Conservation (phyloP, 2,797 vertebrate genomes). For the Anabas testudineus region DNA sequence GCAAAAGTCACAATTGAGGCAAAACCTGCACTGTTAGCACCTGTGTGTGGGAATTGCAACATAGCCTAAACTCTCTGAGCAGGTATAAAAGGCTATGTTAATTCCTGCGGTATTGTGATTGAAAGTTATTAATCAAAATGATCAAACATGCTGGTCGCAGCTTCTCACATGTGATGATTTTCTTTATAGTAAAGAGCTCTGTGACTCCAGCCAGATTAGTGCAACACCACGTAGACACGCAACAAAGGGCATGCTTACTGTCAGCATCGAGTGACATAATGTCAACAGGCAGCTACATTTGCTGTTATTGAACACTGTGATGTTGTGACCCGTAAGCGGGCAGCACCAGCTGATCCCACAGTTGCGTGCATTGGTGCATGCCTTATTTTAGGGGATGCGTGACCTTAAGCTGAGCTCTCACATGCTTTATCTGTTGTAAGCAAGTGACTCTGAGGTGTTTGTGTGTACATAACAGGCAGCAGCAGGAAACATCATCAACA, state of each 20-base stretch:
- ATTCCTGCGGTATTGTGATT: too few species aligned
- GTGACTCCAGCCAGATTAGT: neutral
- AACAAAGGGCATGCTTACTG: slow-evolving; percentile 36
- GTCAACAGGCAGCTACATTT: slow-evolving; percentile 26
- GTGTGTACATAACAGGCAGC: slow-evolving; percentile 85
- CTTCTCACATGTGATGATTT: too few species aligned
- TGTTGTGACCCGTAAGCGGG: slow-evolving; percentile 27
- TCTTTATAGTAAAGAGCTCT: too few species aligned
- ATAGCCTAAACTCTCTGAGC: too few species aligned
- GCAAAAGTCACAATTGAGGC: too few species aligned
- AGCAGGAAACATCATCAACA: slow-evolving; percentile 98
- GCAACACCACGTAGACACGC: neutral
- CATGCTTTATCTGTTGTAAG: slow-evolving; percentile 1
- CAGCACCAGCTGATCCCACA: slow-evolving; percentile 49
- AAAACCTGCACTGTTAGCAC: too few species aligned
- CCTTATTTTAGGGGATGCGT: slow-evolving; percentile 1
- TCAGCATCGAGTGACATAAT: slow-evolving; percentile 43
- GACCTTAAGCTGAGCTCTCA: slow-evolving; percentile 28
- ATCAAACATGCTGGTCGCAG: too few species aligned
- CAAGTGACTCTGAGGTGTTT: neutral
- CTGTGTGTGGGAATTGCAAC: too few species aligned
- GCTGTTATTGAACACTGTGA: slow-evolving; percentile 22
- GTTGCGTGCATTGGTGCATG: slow-evolving; percentile 20
- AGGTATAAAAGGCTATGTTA: too few species aligned
- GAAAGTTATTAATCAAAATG: too few species aligned